Base-by-base conservation (phyloP, 2,797 vertebrate genomes). In the Microctenopoma stevenorrisi region DNA sequence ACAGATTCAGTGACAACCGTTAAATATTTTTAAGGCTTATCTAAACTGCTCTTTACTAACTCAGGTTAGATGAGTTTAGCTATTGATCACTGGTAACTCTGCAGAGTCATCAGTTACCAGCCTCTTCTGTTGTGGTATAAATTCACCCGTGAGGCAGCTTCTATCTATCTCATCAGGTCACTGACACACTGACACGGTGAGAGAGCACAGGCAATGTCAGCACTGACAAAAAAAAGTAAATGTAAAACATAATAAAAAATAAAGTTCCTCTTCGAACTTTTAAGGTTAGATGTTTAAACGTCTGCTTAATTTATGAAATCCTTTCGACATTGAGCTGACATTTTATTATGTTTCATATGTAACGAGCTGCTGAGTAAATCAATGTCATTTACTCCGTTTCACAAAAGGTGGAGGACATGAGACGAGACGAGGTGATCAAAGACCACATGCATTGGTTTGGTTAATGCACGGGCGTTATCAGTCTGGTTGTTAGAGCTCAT, bases 401-500 rank as follows among this genome's bases (percentile, higher is more conserved):
- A 43, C 52, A 72, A 15, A 44, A 42, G 7, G 22, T 2, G 44
- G 22, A 66, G 8, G 38, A 57, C 52, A 11, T 26, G 46, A 63
- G 25, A 25, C 16, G 44, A 46, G 16, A 9, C 3, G 16, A 18
- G n/a, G 25, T 46, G 40, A 35, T 26, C 18, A 35, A 44, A 63
- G 46, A 46, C 30, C 4, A 1, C 46, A 75, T 51, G 78, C 54
- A 67, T 49, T 14, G 16, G 50, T 77, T 71, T 60, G 72, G 72
- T 79, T 84, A 72, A 84, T 83, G 79, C 64, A 63, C 25, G 48
- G 69, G 66, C 68, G 33, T 83, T 86, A 88, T 86, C 72, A 74
- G 54, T 77, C 65, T 43, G 68, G 68, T 75, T 78, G 76, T 80
- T 80, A 50, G 80, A 64, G 70, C 80, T 86, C 81, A 87, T 89